These are phyloP conservation scores for Vicugna pacos DNA, from an alignment of 2,113 vertebrate genomes.

Conservation along the genomic window DNA sequence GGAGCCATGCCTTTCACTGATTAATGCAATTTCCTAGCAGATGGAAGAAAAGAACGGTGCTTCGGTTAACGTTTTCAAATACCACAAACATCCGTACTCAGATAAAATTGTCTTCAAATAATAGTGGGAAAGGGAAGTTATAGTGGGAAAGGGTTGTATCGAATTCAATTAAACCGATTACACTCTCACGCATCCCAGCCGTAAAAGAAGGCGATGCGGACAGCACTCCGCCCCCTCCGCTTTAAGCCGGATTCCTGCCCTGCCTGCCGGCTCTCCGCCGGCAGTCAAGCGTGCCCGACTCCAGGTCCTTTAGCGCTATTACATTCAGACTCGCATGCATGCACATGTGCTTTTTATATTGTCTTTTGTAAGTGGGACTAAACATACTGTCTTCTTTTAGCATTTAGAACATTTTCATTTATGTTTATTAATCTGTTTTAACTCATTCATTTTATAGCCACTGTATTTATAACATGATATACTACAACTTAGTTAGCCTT, in stretches of 20 bases:
- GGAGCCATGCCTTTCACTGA: neutral
- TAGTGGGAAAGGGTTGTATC: neutral
- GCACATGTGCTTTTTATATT: neutral
- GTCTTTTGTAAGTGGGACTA: neutral
- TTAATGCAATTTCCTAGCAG: slow-evolving; percentile 18
- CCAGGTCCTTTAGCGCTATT: neutral
- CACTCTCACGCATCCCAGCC: neutral
- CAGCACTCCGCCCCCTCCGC: too few relatives aligned
- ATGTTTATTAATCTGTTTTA: neutral
- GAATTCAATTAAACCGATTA: neutral
- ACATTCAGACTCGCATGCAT: too few relatives aligned
- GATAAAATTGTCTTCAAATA: neutral
- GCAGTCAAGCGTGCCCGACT: neutral
- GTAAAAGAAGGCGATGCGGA: neutral
- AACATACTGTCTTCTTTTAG: neutral
- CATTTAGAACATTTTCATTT: neutral
- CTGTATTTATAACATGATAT: neutral
- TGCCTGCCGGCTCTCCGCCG: neutral
- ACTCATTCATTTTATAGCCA: neutral
- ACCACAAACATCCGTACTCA: neutral
- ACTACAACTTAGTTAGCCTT: neutral
- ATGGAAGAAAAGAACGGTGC: neutral
- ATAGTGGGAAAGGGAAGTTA: neutral
- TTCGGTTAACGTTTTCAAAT: slow-evolving; percentile 48
- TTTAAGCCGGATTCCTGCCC: too few relatives aligned